Evolutionary conservation across 2,113 vertebrate genomes (phyloP).

Genomic region (Haemorhous mexicanus): DNA sequence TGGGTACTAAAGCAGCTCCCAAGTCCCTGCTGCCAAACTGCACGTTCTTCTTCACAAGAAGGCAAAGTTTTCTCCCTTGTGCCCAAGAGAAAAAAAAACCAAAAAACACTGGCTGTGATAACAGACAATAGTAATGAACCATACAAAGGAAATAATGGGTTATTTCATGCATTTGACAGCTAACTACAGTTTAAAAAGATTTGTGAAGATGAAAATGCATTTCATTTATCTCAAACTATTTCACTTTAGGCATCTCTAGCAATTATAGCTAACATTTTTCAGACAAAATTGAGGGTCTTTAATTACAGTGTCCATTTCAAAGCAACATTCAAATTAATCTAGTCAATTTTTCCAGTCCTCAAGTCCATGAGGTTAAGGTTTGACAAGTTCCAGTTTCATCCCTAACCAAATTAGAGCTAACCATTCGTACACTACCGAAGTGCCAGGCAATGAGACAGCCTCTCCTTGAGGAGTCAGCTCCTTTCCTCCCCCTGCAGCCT

Average conservation of each 20-base stretch:
- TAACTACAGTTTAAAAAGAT: constrained; percentile 26
- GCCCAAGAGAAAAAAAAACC: not conserved
- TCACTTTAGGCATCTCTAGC: not conserved
- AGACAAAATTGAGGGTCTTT: not conserved
- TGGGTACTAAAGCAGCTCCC: not conserved
- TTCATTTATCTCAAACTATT: constrained; percentile 8
- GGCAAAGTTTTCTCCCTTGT: not conserved
- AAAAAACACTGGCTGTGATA: not conserved
- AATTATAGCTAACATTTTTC: constrained; percentile 21
- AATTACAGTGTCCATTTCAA: not conserved
- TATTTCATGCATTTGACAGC: constrained; percentile 36
- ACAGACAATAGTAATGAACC: constrained; percentile 43
- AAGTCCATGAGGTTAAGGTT: not conserved
- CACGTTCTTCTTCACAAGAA: not conserved
- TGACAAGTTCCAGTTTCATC: not conserved
- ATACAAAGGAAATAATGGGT: constrained; percentile 37
- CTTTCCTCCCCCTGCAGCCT: rapidly evolving
- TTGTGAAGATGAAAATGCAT: constrained; percentile 6
- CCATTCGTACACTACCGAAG: rapidly evolving
- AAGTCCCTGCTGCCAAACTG: not conserved
- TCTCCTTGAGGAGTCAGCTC: not conserved
- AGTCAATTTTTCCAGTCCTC: not conserved
- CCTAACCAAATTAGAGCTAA: not conserved
- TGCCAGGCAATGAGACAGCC: not conserved
- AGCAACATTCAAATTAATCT: constrained; percentile 12